Conservation (phyloP, 2,797 vertebrate species). For the Xenentodon cancila region DNA sequence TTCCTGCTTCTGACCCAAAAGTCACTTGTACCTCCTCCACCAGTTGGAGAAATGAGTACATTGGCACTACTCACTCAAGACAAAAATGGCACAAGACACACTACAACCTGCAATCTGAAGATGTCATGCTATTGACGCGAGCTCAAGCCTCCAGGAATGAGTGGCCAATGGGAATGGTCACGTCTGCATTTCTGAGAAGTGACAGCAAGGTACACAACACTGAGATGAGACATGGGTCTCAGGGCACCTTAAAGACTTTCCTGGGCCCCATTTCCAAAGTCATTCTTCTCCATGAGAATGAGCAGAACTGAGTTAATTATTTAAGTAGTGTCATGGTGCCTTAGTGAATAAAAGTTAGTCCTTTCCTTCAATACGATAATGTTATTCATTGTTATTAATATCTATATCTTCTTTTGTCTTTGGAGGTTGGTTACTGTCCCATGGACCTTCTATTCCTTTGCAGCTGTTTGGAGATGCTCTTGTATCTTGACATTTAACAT, state of each 20-base stretch:
- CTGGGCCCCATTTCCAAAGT: background rate
- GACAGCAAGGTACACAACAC: too few relatives aligned
- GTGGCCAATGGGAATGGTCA: background rate
- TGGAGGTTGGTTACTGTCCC: too few relatives aligned
- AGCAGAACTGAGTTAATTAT: background rate
- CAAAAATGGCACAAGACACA: background rate
- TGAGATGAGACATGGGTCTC: background rate
- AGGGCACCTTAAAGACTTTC: background rate
- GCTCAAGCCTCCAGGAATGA: background rate
- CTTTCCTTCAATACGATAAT: too few relatives aligned
- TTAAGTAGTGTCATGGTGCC: background rate
- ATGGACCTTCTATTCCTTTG: too few relatives aligned
- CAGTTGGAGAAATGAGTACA: conserved; percentile 2
- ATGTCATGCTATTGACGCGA: background rate
- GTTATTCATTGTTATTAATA: too few relatives aligned
- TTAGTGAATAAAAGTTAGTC: too few relatives aligned
- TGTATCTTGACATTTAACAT: too few relatives aligned
- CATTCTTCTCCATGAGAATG: background rate
- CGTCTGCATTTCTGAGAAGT: too few relatives aligned
- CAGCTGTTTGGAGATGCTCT: too few relatives aligned
- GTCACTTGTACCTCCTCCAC: background rate
- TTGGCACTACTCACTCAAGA: background rate
- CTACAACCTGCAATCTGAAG: background rate
- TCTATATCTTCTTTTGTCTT: too few relatives aligned
- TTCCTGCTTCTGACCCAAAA: background rate